These are phyloP conservation scores for Rhynchophorus ferrugineus DNA, from an alignment of 1,140 invertebrate species.

Conservation along the genomic window DNA sequence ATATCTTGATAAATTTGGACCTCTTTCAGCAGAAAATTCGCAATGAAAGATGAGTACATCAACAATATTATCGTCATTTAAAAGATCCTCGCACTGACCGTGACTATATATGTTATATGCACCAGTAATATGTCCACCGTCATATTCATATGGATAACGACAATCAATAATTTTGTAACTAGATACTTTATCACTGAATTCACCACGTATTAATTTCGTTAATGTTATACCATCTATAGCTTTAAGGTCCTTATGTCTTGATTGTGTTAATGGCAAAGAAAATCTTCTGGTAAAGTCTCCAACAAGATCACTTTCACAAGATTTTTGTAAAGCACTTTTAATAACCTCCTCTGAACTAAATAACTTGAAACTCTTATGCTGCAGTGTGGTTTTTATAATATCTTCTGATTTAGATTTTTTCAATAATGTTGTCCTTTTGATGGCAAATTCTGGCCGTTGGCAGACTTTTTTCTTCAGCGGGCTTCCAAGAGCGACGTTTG, in stretches of 20 bases:
- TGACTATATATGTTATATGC: slow-evolving; percentile 78
- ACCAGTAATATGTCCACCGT: slow-evolving; percentile 86
- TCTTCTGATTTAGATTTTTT: slow-evolving; percentile 11
- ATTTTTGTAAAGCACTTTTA: slow-evolving; percentile 47
- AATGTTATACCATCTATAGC: slow-evolving; percentile 71
- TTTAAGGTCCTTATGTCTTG: slow-evolving; percentile 79
- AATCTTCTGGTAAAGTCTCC: slow-evolving; percentile 76
- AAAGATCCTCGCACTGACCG: slow-evolving; percentile 59
- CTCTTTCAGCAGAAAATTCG: slow-evolving; percentile 94
- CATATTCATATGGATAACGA: slow-evolving; percentile 93
- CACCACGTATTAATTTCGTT: slow-evolving; percentile 58
- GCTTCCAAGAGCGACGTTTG: slow-evolving; percentile 1
- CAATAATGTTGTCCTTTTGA: neutral
- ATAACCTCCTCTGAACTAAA: slow-evolving; percentile 51
- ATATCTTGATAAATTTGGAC: slow-evolving; percentile 66
- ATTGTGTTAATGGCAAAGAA: slow-evolving; percentile 64
- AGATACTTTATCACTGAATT: slow-evolving; percentile 52
- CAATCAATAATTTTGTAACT: slow-evolving; percentile 66
- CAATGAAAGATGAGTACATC: slow-evolving; percentile 92
- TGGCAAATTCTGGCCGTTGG: slow-evolving; percentile 1
- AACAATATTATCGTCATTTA: slow-evolving; percentile 34
- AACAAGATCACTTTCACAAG: slow-evolving; percentile 63
- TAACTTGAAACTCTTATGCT: slow-evolving; percentile 44
- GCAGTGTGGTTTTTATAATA: slow-evolving; percentile 41
- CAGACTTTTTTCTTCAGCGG: slow-evolving; percentile 10